Evolutionary conservation across 2,113 vertebrate genomes (phyloP), one percentile per base, ranked within the genome.

Genomic region (Carassius gibelio): DNA sequence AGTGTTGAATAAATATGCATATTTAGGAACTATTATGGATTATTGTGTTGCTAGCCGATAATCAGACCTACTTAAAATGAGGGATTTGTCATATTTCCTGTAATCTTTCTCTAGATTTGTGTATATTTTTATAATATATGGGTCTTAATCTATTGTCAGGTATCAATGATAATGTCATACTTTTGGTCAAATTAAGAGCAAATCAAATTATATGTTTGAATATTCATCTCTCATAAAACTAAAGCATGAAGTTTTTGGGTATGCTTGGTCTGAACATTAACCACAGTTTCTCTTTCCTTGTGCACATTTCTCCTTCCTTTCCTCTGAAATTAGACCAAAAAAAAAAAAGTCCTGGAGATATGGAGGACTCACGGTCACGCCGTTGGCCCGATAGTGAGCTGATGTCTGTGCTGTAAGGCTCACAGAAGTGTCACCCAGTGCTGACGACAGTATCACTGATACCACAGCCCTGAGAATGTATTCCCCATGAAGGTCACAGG

Each of bases 401-500:
- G 26, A 77, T 42, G 83, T 7, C 61, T 48, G 36, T 7, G 3
- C 61, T 30, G 38, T 62, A 34, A 45, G 38, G 52, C 72, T 64
- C 59, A 14, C 42, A 50, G 50, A 15, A 78, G 74, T 81, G 83
- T 59, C 72, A 88, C 45, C 61, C 42, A 8, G 74, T 80, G 76
- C 81, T 72, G 84, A 86, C 82, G 30, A 59, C 81, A 57, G 76
- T 81, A 81, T 84, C 82, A 13, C 55, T 62, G 30, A 86, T 64
- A 71, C 64, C 71, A 85, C 45, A 61, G 75, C 86, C 69, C 38
- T 69, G 2, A 85, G 75, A 75, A 87, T 23, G 81, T 85, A 80
- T 89, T 88, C 91, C 87, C 91, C 85, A 81, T 78, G 84, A 83
- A 90, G 90, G 92, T 93, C 93, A 91, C 69, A 89, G 90, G 87